Evolutionary conservation across 2,888 invertebrate genomes (phyloP).

Genomic region (Drosophila testacea): DNA sequence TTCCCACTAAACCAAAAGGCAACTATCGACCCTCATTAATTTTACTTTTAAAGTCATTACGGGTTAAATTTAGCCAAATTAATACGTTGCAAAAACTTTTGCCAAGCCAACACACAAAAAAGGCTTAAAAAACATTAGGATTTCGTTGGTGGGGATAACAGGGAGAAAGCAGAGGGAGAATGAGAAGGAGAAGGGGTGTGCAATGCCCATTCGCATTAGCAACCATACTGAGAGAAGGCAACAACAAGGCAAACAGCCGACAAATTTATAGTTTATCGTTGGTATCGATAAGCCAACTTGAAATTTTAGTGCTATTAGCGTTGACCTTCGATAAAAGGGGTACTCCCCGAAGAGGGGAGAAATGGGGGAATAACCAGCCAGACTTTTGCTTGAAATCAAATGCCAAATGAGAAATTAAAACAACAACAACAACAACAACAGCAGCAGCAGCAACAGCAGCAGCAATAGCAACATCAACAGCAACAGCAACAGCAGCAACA

Average conservation of each 20-base stretch:
- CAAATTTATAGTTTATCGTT: constrained; percentile 82
- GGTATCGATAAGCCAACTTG: constrained; percentile 81
- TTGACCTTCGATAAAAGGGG: constrained; percentile 61
- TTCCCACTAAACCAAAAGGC: constrained; percentile 37
- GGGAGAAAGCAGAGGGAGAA: no score
- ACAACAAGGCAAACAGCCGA: constrained; percentile 45
- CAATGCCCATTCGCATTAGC: constrained; percentile 61
- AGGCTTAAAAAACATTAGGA: constrained; percentile 64
- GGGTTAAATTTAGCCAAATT: constrained; percentile 85
- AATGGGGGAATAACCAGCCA: constrained; percentile 22
- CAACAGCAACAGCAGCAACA: no score
- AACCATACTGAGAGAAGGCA: constrained; percentile 34
- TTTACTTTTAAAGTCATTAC: constrained; percentile 86
- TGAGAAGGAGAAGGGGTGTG: constrained; percentile 28
- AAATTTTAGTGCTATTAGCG: constrained; percentile 77
- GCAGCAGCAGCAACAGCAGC: constrained; percentile 41
- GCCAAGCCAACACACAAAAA: constrained; percentile 43
- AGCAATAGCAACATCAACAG: constrained; percentile 15
- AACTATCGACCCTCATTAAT: constrained; percentile 85
- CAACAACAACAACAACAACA: constrained; percentile 55
- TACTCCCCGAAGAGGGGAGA: background rate
- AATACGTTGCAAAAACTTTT: constrained; percentile 83
- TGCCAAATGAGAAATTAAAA: constrained; percentile 79
- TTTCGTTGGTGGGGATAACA: background rate
- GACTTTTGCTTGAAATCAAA: constrained; percentile 64